phyloP scores from a whole-genome alignment of 2,888 invertebrate species.

The Leucoptera coffeella region DNA sequence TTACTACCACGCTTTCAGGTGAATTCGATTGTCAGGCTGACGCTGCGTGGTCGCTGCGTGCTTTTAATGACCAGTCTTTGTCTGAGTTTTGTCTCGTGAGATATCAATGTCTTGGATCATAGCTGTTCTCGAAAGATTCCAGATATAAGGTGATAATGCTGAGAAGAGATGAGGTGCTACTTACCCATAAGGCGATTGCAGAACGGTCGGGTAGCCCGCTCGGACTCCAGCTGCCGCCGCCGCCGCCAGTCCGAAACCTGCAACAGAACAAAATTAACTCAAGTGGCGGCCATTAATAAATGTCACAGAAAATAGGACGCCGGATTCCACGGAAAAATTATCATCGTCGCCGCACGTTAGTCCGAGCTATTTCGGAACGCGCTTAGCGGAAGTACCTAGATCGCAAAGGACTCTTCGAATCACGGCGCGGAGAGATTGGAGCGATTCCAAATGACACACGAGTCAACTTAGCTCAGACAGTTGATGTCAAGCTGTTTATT shows the following conservation, averaged over 20 bases:
- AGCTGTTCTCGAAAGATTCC: constrained; percentile 39
- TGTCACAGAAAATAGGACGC: constrained; percentile 12
- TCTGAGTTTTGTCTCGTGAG: constrained; percentile 55
- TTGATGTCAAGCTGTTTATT: constrained; percentile 42
- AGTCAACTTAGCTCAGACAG: constrained; percentile 42
- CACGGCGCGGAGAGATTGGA: constrained; percentile 40
- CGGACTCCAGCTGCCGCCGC: constrained; percentile 64
- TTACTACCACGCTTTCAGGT: too few species aligned
- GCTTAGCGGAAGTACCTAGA: constrained; percentile 43
- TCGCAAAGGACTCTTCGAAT: constrained; percentile 16
- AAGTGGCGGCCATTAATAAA: constrained; percentile 11
- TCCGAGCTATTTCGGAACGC: constrained; percentile 26
- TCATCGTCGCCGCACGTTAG: constrained; percentile 19
- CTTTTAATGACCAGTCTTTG: too few species aligned
- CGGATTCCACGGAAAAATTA: constrained; percentile 17
- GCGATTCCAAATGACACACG: constrained; percentile 44
- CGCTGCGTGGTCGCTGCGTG: too few species aligned
- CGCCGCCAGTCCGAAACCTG: constrained; percentile 40
- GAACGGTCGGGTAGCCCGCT: constrained; percentile 70
- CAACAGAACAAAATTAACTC: constrained; percentile 26
- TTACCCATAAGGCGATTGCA: constrained; percentile 83
- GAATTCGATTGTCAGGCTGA: too few species aligned
- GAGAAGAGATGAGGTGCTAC: constrained; percentile 20
- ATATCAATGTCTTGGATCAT: constrained; percentile 47
- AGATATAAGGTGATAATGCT: neutral